Conservation (phyloP, 2,113 vertebrate genomes). For the Albula glossodonta region DNA sequence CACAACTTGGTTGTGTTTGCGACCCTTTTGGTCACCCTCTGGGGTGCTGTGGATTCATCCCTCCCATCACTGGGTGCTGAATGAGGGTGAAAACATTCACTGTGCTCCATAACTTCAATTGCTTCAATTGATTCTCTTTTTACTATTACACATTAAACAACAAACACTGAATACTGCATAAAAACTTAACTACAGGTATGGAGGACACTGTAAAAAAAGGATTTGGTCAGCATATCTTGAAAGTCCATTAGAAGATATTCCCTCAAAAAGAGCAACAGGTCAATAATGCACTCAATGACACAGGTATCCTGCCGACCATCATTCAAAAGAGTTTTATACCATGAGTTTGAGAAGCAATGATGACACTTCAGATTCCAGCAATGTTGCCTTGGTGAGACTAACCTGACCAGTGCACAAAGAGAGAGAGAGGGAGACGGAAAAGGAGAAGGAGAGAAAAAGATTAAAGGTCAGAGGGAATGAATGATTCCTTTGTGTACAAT, state of each 20-base stretch:
- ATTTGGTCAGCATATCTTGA: neutral
- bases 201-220: neutral
- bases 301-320: neutral
- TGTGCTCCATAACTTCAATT: too few species aligned
- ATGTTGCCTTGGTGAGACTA: neutral
- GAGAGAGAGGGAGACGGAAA: neutral
- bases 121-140: too few species aligned
- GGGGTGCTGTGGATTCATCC: too few species aligned
- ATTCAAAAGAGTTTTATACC: too few species aligned
- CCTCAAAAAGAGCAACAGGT: neutral
- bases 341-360: neutral
- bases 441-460: neutral
- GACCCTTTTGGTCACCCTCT: too few species aligned
- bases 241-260: neutral
- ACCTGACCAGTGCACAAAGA: neutral
- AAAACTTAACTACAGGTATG: neutral
- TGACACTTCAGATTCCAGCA: neutral
- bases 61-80: too few species aligned
- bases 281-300: neutral
- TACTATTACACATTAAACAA: neutral
- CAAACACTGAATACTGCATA: neutral
- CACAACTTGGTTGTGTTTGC: too few species aligned
- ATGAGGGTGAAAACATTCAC: too few species aligned
- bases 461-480: neutral
- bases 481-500: neutral